These are phyloP conservation scores for Melanogrammus aeglefinus DNA, from an alignment of 2,797 vertebrate genomes.

Conservation along the genomic window DNA sequence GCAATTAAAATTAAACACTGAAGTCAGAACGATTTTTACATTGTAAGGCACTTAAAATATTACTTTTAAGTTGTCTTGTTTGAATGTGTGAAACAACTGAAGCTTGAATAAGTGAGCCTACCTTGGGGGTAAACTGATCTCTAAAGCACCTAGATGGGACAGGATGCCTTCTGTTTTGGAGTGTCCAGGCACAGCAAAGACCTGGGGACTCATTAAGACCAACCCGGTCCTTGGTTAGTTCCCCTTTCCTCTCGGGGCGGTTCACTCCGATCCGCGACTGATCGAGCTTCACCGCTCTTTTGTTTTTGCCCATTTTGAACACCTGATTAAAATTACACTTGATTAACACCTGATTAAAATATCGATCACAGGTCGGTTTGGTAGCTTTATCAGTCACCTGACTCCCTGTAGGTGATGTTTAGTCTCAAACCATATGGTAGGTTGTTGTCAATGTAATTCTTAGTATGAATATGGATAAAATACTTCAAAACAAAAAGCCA, in stretches of 20 bases:
- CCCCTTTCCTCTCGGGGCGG: conserved; percentile 14
- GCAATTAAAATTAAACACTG: neutral
- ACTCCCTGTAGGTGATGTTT: neutral
- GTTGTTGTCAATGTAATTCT: neutral
- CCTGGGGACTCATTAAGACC: conserved; percentile 47
- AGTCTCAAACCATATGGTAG: neutral
- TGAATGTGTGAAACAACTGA: neutral
- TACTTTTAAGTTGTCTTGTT: neutral
- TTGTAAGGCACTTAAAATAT: neutral
- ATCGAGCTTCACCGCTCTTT: conserved; percentile 46
- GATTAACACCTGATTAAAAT: neutral
- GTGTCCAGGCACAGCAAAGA: conserved; percentile 56
- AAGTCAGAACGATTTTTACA: neutral
- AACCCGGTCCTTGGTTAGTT: neutral
- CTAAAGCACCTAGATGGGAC: conserved; percentile 37
- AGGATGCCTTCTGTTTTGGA: conserved; percentile 56
- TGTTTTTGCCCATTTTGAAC: conserved; percentile 50
- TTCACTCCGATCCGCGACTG: conserved; percentile 33
- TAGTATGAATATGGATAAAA: neutral
- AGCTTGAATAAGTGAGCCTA: conserved; percentile 27
- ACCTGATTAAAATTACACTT: neutral
- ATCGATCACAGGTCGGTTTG: neutral
- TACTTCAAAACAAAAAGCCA: neutral
- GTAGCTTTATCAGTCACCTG: no score
- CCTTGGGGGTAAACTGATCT: conserved; percentile 32